phyloP scores from a whole-genome alignment of 2,888 invertebrate species.

The Spicauda simplicius region DNA sequence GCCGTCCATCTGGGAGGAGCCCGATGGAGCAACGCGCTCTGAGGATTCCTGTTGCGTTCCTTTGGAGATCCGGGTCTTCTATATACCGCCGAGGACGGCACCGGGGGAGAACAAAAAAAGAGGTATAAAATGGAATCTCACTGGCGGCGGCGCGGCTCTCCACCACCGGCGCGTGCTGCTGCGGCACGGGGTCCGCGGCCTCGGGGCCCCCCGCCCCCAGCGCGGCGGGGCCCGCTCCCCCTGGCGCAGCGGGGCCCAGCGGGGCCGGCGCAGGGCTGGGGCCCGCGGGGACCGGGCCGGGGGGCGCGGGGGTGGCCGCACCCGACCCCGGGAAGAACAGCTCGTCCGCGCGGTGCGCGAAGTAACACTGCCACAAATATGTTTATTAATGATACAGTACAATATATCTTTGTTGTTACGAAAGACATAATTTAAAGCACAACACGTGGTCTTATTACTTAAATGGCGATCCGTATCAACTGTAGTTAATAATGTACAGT shows the following conservation, averaged over 20 bases:
- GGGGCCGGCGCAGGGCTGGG: constrained; percentile 33
- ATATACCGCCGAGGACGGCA: no score
- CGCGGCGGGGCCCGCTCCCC: constrained; percentile 84
- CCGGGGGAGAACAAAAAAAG: no score
- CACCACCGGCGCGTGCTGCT: constrained; percentile 41
- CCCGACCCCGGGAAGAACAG: constrained; percentile 84
- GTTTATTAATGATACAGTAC: not conserved
- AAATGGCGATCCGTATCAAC: no score
- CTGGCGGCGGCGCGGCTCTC: constrained; percentile 49
- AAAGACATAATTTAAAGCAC: no score
- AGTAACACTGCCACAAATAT: constrained; percentile 87
- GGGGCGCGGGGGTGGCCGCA: constrained; percentile 53
- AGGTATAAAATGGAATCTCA: no score
- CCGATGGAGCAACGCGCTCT: no score
- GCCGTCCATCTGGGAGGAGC: no score
- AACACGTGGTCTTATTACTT: no score
- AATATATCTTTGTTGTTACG: no score
- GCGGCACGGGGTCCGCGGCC: constrained; percentile 22
- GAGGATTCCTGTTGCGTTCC: no score
- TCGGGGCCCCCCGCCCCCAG: constrained; percentile 34
- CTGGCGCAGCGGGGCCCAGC: constrained; percentile 39
- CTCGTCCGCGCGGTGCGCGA: constrained; percentile 90
- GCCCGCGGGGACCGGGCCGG: constrained; percentile 34
- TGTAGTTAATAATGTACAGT: no score
- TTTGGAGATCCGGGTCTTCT: no score